A percentile compares a stretch with the other conserved stretches of the same genome.
phyloP scores from a whole-genome alignment of 2,797 vertebrate genomes.

The Nothura maculosa region DNA sequence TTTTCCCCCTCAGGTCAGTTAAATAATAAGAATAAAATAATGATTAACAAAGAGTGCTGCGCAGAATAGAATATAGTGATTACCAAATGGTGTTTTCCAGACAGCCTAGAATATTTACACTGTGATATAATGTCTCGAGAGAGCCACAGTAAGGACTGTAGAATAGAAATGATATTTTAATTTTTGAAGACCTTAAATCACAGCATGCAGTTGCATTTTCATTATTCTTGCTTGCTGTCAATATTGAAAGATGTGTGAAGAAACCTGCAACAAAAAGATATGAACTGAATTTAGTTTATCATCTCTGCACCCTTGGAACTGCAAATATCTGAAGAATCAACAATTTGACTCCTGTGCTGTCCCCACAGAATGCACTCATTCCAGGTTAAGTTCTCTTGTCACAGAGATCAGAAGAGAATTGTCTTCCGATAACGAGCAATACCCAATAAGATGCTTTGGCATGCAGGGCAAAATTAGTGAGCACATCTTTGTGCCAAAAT shows the following conservation, averaged over 20 bases:
- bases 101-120: constrained; percentile 21
- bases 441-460: neutral
- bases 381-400: neutral
- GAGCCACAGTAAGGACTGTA: neutral
- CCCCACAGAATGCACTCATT: neutral
- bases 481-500: neutral
- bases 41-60: neutral
- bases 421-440: neutral
- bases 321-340: neutral
- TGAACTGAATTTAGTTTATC: neutral
- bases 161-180: neutral
- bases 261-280: neutral
- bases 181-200: neutral
- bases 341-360: neutral
- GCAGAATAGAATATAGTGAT: neutral
- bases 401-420: neutral
- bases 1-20: neutral
- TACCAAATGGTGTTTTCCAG: neutral
- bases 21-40: constrained; percentile 42
- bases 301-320: neutral
- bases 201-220: neutral
- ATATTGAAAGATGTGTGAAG: neutral
- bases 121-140: neutral
- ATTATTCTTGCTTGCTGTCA: neutral
- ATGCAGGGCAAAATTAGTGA: neutral